Conservation (phyloP, 2,113 vertebrate species). For the Tachysurus fulvidraco region DNA sequence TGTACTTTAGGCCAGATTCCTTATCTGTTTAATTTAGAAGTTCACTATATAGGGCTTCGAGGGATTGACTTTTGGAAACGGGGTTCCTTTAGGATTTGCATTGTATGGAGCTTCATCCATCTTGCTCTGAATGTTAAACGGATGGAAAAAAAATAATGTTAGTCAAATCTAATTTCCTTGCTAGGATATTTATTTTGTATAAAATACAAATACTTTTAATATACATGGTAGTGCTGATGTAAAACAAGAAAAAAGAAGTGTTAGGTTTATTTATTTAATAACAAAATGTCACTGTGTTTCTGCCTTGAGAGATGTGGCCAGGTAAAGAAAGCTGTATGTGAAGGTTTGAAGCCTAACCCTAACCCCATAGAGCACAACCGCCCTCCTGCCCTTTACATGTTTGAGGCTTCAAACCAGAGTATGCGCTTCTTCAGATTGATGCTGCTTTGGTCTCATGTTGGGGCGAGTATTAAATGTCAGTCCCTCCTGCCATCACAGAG, state of each 20-base stretch:
- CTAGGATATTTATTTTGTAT: too few relatives aligned
- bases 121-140: not conserved
- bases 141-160: too few relatives aligned
- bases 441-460: constrained; percentile 6
- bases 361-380: not conserved
- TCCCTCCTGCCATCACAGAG: constrained; percentile 4
- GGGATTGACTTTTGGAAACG: not conserved
- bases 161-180: not conserved
- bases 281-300: not conserved
- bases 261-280: not conserved
- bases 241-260: not conserved
- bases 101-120: not conserved
- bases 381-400: not conserved
- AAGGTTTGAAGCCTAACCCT: not conserved
- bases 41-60: not conserved
- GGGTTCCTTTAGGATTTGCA: not conserved
- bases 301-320: not conserved
- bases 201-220: not conserved
- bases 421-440: not conserved
- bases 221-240: not conserved
- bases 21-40: not conserved
- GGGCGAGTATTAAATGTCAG: constrained; percentile 31
- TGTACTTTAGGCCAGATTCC: not conserved
- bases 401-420: not conserved
- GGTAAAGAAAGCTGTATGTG: not conserved